phyloP scores from a whole-genome alignment of 2,797 vertebrate genomes.

The Xerus rutilus region DNA sequence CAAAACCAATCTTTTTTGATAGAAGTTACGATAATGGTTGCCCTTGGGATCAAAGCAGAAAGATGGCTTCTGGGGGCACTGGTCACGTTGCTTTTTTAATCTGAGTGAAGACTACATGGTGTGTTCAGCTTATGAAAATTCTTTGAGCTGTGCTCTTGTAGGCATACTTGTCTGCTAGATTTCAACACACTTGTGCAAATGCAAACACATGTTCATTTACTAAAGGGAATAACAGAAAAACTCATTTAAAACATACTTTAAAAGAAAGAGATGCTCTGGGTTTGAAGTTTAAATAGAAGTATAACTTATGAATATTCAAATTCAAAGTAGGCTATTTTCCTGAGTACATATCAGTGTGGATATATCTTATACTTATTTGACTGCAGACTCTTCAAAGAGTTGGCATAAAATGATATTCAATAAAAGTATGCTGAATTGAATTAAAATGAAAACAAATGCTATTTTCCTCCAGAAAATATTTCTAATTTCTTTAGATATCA shows the following conservation, averaged over 20 bases:
- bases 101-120: background rate
- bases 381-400: conserved; percentile 35
- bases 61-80: background rate
- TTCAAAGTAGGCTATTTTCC: conserved; percentile 12
- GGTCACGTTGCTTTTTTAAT: background rate
- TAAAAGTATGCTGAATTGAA: background rate
- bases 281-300: conserved; percentile 51
- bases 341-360: background rate
- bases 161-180: background rate
- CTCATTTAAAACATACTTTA: background rate
- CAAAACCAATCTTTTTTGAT: background rate
- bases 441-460: conserved; percentile 19
- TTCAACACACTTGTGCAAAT: background rate
- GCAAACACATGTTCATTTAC: background rate
- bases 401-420: background rate
- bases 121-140: conserved; percentile 3
- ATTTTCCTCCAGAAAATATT: background rate
- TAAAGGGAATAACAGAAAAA: conserved; percentile 25
- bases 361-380: conserved; percentile 44
- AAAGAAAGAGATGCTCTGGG: background rate
- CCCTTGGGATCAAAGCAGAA: background rate
- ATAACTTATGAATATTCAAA: background rate
- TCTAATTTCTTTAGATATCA: background rate
- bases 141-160: background rate
- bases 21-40: background rate